Base-by-base conservation (phyloP, 2,888 invertebrate genomes). In the Tetrapedia diversipes region DNA sequence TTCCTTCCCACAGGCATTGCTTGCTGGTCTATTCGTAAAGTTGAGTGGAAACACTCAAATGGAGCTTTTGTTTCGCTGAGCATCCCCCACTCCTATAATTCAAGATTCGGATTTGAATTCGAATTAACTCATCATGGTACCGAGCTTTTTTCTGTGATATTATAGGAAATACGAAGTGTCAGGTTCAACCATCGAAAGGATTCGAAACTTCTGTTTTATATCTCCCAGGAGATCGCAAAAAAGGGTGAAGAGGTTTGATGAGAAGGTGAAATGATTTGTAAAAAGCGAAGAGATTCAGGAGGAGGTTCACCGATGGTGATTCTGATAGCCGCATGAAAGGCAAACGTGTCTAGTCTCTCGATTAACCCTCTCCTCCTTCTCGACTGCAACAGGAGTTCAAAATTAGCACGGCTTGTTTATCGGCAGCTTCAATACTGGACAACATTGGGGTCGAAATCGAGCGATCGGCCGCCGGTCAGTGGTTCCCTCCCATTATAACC, bases 21-120 rank as follows among this genome's bases (percentile, higher is more conserved):
- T 71, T 19, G 51, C 57, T n/a, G 34, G 8, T 24, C 57, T 49
- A 56, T 54, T 70, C 65, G 64, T 54, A 54, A 64, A 70, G 56
- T 70, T 65, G 59, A 59, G 43, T 43, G 43, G 65, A 56, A 70
- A 43, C 69, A 39, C 41, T 71, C 66, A 66, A 65, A 56, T 39
- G 56, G 56, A 22, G 66, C 56, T 65, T 56, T 66, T 39, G 37
- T 65, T 45, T 54, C 43, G 22, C 24, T 51, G 41, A 27, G 29
- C 22, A 6, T 11, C 8, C 27, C 37, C 4, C 37, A 7, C 11
- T 32, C 37, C 19, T n/a, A n/a, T n/a, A n/a, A n/a, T n/a, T n/a
- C n/a, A n/a, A n/a, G n/a, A n/a, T n/a, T n/a, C n/a, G n/a, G n/a
- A 24, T 14, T 24, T n/a, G 29, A 32, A 24, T 24, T 65, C 54